Conservation (phyloP, 2,888 invertebrate species). For the Lycaena phlaeas region DNA sequence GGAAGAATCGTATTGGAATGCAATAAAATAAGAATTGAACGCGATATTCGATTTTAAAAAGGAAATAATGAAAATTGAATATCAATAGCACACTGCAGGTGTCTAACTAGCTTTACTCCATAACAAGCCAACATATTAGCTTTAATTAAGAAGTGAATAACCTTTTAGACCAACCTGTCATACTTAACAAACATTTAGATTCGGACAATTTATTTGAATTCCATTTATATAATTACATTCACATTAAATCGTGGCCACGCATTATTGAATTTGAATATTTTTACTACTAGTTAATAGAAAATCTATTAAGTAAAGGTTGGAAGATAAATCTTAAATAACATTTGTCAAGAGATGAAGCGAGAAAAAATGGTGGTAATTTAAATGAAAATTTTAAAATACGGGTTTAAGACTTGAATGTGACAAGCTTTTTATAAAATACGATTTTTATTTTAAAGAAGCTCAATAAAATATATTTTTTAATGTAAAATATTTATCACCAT, state of each 20-base stretch:
- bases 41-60: neutral
- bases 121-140: constrained; percentile 1
- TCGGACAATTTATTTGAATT: neutral
- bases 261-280: neutral
- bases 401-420: too few species aligned
- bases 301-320: neutral
- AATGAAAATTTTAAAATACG: too few species aligned
- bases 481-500: too few species aligned
- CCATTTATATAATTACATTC: neutral
- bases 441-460: too few species aligned
- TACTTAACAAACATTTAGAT: neutral
- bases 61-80: constrained; percentile 1
- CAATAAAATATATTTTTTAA: too few species aligned
- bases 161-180: neutral
- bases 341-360: too few species aligned
- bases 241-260: neutral
- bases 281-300: neutral
- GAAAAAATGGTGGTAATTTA: too few species aligned
- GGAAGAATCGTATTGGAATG: too few species aligned
- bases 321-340: too few species aligned
- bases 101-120: neutral
- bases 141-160: constrained; percentile 1
- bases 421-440: too few species aligned
- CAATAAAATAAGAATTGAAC: neutral
- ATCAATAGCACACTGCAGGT: neutral